phyloP scores from a whole-genome alignment of 2,797 vertebrate genomes.

The Dipus sagitta region DNA sequence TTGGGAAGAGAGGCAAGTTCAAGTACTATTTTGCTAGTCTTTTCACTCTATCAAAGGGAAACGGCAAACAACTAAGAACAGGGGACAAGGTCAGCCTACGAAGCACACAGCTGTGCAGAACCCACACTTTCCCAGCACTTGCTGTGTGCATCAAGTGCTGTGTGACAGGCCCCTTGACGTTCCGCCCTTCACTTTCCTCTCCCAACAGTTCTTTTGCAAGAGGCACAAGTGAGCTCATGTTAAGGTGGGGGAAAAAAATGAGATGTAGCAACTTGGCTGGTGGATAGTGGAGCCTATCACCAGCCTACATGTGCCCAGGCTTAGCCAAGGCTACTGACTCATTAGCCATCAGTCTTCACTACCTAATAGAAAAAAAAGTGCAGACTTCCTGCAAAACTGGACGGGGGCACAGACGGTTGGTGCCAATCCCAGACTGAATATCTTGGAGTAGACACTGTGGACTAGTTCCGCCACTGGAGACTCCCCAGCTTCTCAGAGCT shows the following conservation, averaged over 20 bases:
- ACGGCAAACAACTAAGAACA: not conserved
- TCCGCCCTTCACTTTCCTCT: not conserved
- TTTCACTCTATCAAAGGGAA: not conserved
- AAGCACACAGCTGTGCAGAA: accelerated
- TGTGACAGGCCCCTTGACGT: not conserved
- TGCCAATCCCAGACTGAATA: not conserved
- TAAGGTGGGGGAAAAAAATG: not conserved
- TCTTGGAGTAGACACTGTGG: not conserved
- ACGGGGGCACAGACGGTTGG: accelerated
- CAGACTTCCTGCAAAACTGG: not conserved
- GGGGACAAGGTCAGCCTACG: not conserved
- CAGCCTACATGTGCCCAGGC: not conserved
- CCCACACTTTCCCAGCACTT: not conserved
- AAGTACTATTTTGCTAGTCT: not conserved
- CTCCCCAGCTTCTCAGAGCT: not conserved
- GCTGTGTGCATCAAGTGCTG: not conserved
- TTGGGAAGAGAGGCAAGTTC: not conserved
- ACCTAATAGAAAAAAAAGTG: too few species aligned
- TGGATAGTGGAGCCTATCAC: accelerated
- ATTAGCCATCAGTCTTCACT: not conserved
- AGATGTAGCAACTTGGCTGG: not conserved
- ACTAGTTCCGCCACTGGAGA: not conserved
- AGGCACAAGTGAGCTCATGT: not conserved
- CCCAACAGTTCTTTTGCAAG: not conserved
- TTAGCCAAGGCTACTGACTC: not conserved